Base-by-base conservation (phyloP, 2,113 vertebrate genomes). In the Mus pahari region DNA sequence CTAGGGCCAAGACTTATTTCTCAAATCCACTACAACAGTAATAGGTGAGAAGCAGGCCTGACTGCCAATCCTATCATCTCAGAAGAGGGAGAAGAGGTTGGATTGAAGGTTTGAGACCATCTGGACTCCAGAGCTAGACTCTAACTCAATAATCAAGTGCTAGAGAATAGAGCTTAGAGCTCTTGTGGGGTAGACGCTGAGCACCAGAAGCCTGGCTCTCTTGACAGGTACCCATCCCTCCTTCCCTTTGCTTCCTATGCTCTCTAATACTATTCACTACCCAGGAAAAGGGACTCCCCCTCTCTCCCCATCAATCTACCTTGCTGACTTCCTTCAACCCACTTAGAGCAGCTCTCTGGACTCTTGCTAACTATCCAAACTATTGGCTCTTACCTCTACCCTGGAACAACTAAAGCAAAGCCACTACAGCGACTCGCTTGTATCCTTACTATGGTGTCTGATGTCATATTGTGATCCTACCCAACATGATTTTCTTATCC, bases 311-410 rank as follows among this genome's bases (percentile, higher is more conserved):
- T 73, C 39, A 48, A 73, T 45, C 22, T 58, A 48, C 33, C 42
- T n/a, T 64, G 62, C 48, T 26, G 36, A 82, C 53, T 39, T 26
- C 79, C 79, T 60, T 17, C 74, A 77, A 28, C 42, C 24, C 24
- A 48, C 42, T 94, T 55, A 78, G 16, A 22, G 31, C 4, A 36
- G 28, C 31, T 82, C 95, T 93, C 73, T 84, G 8, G 36, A 83
- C 36, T 90, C 28, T n/a, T 55, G 64, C 36, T 55, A 81, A 53
- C 33, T 55, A 55, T 36, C 33, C 50, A 55, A 55, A 81, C n/a
- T 89, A 81, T 20, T 48, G 33, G 39, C 78, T 94, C 73, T 86
- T 66, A 77, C 74, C 58, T 93, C 86, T 91, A 55, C 64, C 31
- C 7, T 6, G 6, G 6, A 96, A 42, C 50, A n/a, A n/a, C 0